Evolutionary conservation across 2,113 vertebrate species (phyloP).

Genomic region (Trichechus manatus): DNA sequence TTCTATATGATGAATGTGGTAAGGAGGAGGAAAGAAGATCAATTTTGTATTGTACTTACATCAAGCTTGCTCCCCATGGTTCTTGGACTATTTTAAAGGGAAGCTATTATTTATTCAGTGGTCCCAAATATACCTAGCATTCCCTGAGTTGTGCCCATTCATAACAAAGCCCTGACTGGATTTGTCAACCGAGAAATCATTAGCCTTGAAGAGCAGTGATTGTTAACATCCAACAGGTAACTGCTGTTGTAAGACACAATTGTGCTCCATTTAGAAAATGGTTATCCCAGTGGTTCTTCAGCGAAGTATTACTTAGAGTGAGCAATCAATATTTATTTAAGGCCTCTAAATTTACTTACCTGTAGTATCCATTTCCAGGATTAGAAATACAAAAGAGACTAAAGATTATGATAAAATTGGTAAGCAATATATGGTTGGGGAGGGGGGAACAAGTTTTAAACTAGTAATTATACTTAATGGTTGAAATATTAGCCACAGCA

Average conservation of each 20-base stretch:
- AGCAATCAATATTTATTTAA: background rate
- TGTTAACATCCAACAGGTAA: background rate
- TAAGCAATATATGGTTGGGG: background rate
- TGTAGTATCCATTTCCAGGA: background rate
- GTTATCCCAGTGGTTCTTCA: background rate
- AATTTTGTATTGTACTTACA: background rate
- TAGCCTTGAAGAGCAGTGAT: background rate
- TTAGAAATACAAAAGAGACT: background rate
- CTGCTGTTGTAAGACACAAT: background rate
- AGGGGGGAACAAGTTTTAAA: background rate
- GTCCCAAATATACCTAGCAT: background rate
- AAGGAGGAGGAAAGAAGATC: background rate
- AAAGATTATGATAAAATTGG: background rate
- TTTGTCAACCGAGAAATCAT: background rate
- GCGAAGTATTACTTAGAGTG: background rate
- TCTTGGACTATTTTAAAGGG: background rate
- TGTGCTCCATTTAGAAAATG: background rate
- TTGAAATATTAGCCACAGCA: background rate
- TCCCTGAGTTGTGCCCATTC: background rate
- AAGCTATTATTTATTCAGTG: background rate
- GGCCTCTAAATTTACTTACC: constrained; percentile 26
- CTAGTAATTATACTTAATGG: background rate
- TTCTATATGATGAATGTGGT: background rate
- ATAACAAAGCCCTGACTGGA: accelerated
- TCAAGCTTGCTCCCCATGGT: accelerated